phyloP scores from a whole-genome alignment of 1,140 invertebrate species.

The Drosophila asahinai region DNA sequence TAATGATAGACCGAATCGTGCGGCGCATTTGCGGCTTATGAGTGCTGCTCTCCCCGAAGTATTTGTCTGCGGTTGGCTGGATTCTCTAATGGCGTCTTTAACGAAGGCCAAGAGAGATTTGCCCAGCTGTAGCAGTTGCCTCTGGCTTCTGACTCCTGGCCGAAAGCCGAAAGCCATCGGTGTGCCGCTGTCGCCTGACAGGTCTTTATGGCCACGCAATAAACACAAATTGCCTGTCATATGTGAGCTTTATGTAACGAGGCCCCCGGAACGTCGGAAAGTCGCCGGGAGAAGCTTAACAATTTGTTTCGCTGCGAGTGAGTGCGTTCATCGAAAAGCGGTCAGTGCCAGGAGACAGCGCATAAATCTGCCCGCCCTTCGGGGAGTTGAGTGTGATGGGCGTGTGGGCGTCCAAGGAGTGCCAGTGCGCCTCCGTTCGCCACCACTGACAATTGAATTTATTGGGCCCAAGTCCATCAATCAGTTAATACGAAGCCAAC shows the following conservation, averaged over 20 bases:
- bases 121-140: neutral
- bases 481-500: slow-evolving; percentile 73
- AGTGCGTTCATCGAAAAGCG: slow-evolving; percentile 31
- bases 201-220: slow-evolving; percentile 74
- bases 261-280: slow-evolving; percentile 53
- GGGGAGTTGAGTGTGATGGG: slow-evolving; percentile 11
- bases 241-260: slow-evolving; percentile 74
- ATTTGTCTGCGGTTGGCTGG: slow-evolving; percentile 10
- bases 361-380: slow-evolving; percentile 55
- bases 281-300: slow-evolving; percentile 50
- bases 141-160: neutral
- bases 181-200: slow-evolving; percentile 31
- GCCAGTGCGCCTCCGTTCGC: slow-evolving; percentile 23
- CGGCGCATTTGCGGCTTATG: slow-evolving; percentile 26
- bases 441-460: slow-evolving; percentile 78
- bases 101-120: slow-evolving; percentile 39
- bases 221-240: slow-evolving; percentile 82
- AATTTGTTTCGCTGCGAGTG: slow-evolving; percentile 56
- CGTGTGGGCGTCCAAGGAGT: slow-evolving; percentile 11
- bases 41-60: neutral
- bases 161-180: neutral
- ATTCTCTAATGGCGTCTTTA: slow-evolving; percentile 39
- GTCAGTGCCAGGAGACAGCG: slow-evolving; percentile 32
- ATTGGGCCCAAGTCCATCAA: slow-evolving; percentile 75
- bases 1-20: slow-evolving; percentile 66